Conservation (phyloP, 2,113 vertebrate genomes). For the Xenopus borealis region DNA sequence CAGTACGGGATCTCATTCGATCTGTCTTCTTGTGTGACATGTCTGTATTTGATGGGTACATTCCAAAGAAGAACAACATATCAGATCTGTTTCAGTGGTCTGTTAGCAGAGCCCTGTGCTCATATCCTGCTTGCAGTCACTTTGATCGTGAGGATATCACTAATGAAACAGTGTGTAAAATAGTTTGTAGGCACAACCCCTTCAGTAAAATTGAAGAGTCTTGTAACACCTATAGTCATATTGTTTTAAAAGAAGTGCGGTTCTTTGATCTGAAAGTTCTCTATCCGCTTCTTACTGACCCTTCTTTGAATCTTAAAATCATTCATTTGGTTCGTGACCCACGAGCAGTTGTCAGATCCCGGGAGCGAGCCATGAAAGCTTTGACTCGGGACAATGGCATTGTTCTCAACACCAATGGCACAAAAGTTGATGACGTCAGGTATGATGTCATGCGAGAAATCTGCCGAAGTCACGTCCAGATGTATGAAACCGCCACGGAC, state of each 20-base stretch:
- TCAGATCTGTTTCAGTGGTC: slow-evolving; percentile 88
- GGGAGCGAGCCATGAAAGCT: slow-evolving; percentile 67
- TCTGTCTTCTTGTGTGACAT: slow-evolving; percentile 87
- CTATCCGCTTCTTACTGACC: slow-evolving; percentile 84
- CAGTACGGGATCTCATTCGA: slow-evolving; percentile 79
- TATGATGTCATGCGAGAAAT: slow-evolving; percentile 82
- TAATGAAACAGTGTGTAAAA: slow-evolving; percentile 66
- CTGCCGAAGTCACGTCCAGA: slow-evolving; percentile 86
- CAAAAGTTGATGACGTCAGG: slow-evolving; percentile 61
- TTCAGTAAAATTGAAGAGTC: slow-evolving; percentile 68
- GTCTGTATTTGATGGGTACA: slow-evolving; percentile 85
- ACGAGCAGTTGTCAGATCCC: slow-evolving; percentile 79
- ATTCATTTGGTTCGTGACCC: slow-evolving; percentile 93
- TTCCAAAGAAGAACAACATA: slow-evolving; percentile 73
- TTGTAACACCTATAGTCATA: slow-evolving; percentile 82
- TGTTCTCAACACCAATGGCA: slow-evolving; percentile 72
- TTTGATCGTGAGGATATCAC: slow-evolving; percentile 68
- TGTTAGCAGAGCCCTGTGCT: slow-evolving; percentile 86
- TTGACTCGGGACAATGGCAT: slow-evolving; percentile 73
- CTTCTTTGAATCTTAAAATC: slow-evolving; percentile 78
- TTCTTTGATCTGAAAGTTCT: slow-evolving; percentile 90
- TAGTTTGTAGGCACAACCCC: slow-evolving; percentile 62
- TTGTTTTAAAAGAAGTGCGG: slow-evolving; percentile 89
- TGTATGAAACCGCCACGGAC: slow-evolving; percentile 74
- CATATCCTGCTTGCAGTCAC: slow-evolving; percentile 76